Evolutionary conservation across 2,888 invertebrate species (phyloP), one percentile per base, ranked within the genome.

Genomic region (Troides oblongomaculatus): DNA sequence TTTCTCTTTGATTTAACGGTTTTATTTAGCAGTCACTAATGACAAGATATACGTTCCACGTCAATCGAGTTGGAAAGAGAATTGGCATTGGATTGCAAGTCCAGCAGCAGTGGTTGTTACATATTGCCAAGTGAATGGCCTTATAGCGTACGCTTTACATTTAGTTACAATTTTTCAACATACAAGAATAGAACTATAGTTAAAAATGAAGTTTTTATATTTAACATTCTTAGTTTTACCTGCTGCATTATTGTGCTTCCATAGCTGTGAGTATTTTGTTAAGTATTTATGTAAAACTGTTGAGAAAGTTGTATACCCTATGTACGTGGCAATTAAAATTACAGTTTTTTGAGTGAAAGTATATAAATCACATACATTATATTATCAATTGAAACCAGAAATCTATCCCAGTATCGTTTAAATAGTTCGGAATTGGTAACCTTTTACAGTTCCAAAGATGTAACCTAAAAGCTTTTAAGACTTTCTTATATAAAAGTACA

Each of bases 141-240:
- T 80, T 79, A 66, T 79, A 80, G 84, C 82, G 83, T 81, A 72
- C 79, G 80, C 76, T 76, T 78, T 82, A 81, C 74, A 76, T 80
- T 83, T 79, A 82, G 75, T 75, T 79, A 79, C 75, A 73, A 77
- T 76, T 75, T 76, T 76, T 74, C 46, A 75, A 72, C 74, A 74
- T 67, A 69, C 63, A 70, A 63, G 62, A 76, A 77, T 76, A 78
- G 76, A 69, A 76, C 71, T 76, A 74, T 76, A 76, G 77, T 76
- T 81, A 76, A 93, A 87, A 85, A 96, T 97, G 96, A 96, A 94
- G 89, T 92, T 94, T 79, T 90, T 95, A 79, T 93, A 95, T 84
- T 86, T 96, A 78, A 81, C 86, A 66, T 81, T 96, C 69, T 81
- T 97, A 79, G 94, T 96, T 77, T 88, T 97, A 74, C 96, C 96